A percentile compares a stretch with the other conserved stretches of the same genome.
phyloP scores from a whole-genome alignment of 2,797 vertebrate genomes.

The Pseudotriccus pelzelni region DNA sequence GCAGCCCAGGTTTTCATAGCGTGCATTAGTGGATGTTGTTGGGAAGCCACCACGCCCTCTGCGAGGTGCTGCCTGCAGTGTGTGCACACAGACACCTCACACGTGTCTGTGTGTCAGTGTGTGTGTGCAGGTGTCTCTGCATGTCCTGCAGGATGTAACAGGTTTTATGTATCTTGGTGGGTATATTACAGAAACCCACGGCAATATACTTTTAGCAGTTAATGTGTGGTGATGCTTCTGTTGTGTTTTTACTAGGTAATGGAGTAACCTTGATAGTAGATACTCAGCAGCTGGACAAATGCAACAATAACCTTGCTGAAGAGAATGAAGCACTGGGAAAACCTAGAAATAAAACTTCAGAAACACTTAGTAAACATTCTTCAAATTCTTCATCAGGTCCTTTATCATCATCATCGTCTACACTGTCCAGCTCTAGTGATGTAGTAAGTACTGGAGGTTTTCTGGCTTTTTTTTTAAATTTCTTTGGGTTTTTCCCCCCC shows the following conservation, averaged over 20 bases:
- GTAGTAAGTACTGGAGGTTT: constrained; percentile 82
- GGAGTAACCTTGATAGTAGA: constrained; percentile 89
- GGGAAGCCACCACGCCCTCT: neutral
- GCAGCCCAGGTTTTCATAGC: neutral
- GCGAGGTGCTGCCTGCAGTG: neutral
- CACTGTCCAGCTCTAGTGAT: constrained; percentile 92
- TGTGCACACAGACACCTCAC: accelerated
- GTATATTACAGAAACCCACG: neutral
- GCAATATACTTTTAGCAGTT: neutral
- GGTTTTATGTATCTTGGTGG: accelerated
- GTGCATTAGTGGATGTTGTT: neutral
- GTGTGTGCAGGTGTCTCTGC: neutral
- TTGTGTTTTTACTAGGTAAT: constrained; percentile 80
- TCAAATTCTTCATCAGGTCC: constrained; percentile 94
- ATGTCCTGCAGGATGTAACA: neutral
- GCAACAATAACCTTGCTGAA: constrained; percentile 93
- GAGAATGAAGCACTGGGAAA: constrained; percentile 82
- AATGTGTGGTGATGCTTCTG: neutral
- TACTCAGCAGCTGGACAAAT: constrained; percentile 91
- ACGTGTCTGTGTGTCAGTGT: accelerated
- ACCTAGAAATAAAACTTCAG: constrained; percentile 80
- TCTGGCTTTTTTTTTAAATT: neutral
- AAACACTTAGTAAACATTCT: constrained; percentile 88
- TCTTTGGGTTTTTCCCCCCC: accelerated
- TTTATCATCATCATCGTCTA: constrained; percentile 86